phyloP scores from a whole-genome alignment of 23 tunicate genomes.

The Clavelina lepadiformis region DNA sequence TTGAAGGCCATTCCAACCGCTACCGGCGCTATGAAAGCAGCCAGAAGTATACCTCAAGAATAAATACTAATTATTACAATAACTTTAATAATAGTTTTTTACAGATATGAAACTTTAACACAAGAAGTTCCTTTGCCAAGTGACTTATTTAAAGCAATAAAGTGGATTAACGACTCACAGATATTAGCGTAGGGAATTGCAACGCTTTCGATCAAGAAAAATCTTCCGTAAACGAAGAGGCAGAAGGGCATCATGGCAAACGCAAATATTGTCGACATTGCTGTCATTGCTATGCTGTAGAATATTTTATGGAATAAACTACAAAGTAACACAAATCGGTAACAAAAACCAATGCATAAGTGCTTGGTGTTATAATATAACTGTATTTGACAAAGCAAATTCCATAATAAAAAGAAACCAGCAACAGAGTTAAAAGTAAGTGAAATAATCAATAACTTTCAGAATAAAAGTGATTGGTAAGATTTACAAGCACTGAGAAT shows the following conservation, averaged over 20 bases:
- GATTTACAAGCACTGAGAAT: no score
- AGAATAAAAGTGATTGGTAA: no score
- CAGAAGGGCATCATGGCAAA: slow-evolving; percentile 47
- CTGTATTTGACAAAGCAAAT: neutral
- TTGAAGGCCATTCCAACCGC: slow-evolving; percentile 22
- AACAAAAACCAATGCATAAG: neutral
- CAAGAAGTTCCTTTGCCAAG: no score
- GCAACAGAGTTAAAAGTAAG: no score
- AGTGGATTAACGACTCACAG: no score
- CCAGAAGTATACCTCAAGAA: slow-evolving; percentile 12
- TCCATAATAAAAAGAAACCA: no score
- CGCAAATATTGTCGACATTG: slow-evolving; percentile 30
- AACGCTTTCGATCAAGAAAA: slow-evolving; percentile 6
- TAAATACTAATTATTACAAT: neutral
- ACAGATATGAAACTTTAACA: no score
- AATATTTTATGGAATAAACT: no score
- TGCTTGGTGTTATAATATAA: neutral
- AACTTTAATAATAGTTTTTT: neutral
- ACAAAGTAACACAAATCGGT: neutral
- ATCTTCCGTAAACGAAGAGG: slow-evolving; percentile 13
- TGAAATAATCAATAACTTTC: no score
- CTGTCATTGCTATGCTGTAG: slow-evolving; percentile 41
- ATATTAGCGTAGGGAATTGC: slow-evolving; percentile 27
- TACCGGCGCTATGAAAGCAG: slow-evolving; percentile 19
- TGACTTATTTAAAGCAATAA: no score